Conservation (phyloP, 2,888 invertebrate species). For the Eilema griseolum region DNA sequence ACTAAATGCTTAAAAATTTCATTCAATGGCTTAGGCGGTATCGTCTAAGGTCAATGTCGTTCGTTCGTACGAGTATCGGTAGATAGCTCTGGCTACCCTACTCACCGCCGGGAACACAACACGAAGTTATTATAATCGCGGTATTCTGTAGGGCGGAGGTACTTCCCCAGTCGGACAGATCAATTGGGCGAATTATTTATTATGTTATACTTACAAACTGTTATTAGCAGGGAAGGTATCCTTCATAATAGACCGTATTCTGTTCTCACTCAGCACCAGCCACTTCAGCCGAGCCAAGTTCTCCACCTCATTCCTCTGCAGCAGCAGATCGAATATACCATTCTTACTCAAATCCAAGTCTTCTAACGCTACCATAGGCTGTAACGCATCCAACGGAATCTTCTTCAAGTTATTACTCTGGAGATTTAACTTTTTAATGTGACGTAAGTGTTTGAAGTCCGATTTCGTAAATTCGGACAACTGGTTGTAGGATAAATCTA, state of each 20-base stretch:
- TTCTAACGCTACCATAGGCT: conserved; percentile 72
- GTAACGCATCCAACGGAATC: conserved; percentile 74
- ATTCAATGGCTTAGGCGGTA: too few relatives aligned
- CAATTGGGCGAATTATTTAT: too few relatives aligned
- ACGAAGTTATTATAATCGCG: too few relatives aligned
- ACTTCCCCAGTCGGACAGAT: too few relatives aligned
- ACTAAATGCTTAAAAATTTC: too few relatives aligned
- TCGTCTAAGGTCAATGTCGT: too few relatives aligned
- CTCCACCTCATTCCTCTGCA: conserved; percentile 67
- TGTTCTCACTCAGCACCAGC: conserved; percentile 84
- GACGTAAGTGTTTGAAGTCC: conserved; percentile 72
- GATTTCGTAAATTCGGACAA: conserved; percentile 73
- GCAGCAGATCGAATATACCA: conserved; percentile 70
- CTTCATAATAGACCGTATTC: conserved; percentile 74
- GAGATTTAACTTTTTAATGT: conserved; percentile 77
- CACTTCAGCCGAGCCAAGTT: conserved; percentile 68
- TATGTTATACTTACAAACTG: conserved; percentile 72
- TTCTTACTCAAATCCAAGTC: conserved; percentile 84
- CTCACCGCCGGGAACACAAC: too few relatives aligned
- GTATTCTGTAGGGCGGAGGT: too few relatives aligned
- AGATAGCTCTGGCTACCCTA: too few relatives aligned
- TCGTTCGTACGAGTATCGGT: too few relatives aligned
- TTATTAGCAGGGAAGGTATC: conserved; percentile 75
- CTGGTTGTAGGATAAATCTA: conserved; percentile 86
- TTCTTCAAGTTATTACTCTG: conserved; percentile 78